These are phyloP conservation scores for Trichogramma dendrolimi DNA, from an alignment of 2,888 invertebrate genomes.

Conservation along the genomic window DNA sequence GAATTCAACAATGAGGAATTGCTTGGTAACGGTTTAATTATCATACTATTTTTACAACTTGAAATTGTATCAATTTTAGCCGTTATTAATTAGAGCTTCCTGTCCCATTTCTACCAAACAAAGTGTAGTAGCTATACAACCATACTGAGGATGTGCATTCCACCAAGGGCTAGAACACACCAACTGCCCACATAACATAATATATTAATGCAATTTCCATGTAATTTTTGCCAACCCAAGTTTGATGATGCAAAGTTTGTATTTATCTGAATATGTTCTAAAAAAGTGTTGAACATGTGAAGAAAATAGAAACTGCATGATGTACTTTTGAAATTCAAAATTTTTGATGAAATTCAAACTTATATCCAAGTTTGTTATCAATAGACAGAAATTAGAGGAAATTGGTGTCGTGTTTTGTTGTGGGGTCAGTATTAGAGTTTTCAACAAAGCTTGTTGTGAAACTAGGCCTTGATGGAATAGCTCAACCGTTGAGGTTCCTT, in stretches of 20 bases:
- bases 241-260: slow-evolving; percentile 23
- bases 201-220: slow-evolving; percentile 41
- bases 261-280: slow-evolving; percentile 5
- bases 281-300: slow-evolving; percentile 7
- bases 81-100: slow-evolving; percentile 50
- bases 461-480: slow-evolving; percentile 52
- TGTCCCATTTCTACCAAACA: slow-evolving; percentile 50
- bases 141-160: slow-evolving; percentile 53
- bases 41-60: slow-evolving; percentile 19
- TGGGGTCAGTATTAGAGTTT: slow-evolving; percentile 47
- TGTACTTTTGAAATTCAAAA: slow-evolving; percentile 9
- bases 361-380: slow-evolving; percentile 35
- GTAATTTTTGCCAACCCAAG: slow-evolving; percentile 40
- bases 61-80: slow-evolving; percentile 36
- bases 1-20: too few relatives aligned
- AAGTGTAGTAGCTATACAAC: slow-evolving; percentile 53
- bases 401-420: slow-evolving; percentile 43
- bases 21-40: too few relatives aligned
- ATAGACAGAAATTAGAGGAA: slow-evolving; percentile 38
- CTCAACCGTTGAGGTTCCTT: slow-evolving; percentile 53
- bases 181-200: slow-evolving; percentile 50
- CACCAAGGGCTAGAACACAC: slow-evolving; percentile 51
- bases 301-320: slow-evolving; percentile 11
- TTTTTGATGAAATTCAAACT: neutral
- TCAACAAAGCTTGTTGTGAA: slow-evolving; percentile 43